These are phyloP conservation scores for Volucella zonaria DNA, from an alignment of 2,888 invertebrate genomes.

Conservation along the genomic window DNA sequence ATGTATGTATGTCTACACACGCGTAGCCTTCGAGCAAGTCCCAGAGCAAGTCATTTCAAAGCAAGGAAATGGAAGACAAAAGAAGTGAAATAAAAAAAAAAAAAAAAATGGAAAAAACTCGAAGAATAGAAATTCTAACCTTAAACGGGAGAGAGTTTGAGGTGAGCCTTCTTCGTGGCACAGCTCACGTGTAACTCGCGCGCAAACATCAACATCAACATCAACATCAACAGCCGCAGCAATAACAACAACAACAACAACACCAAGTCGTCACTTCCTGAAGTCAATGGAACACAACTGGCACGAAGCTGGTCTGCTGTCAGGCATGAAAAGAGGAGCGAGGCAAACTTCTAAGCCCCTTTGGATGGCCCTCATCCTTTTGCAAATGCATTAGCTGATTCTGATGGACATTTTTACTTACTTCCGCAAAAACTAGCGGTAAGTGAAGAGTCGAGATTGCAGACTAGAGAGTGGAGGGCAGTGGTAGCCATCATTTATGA, in stretches of 20 bases:
- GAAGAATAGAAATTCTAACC: constrained; percentile 66
- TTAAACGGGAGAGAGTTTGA: constrained; percentile 68
- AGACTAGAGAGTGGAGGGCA: neutral
- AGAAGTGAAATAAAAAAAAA: constrained; percentile 35
- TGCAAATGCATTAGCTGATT: constrained; percentile 62
- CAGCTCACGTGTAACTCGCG: constrained; percentile 70
- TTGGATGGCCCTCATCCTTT: constrained; percentile 63
- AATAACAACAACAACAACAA: too few relatives aligned
- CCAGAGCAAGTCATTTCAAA: constrained; percentile 20
- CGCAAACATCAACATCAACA: constrained; percentile 46
- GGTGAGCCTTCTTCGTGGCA: constrained; percentile 64
- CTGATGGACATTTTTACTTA: constrained; percentile 61
- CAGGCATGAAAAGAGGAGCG: constrained; percentile 44
- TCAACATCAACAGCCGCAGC: too few relatives aligned
- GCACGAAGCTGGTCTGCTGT: constrained; percentile 5
- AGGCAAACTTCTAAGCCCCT: constrained; percentile 43
- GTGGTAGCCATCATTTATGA: neutral
- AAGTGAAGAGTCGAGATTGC: too few relatives aligned
- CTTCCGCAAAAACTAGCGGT: constrained; percentile 52
- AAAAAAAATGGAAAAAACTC: constrained; percentile 19
- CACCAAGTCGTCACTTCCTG: constrained; percentile 66
- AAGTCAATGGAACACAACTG: constrained; percentile 47
- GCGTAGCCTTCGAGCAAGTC: constrained; percentile 30
- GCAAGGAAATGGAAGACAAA: constrained; percentile 68
- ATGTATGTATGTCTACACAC: neutral